phyloP scores from a whole-genome alignment of 23 tunicate species.

The Ciona savignyi region DNA sequence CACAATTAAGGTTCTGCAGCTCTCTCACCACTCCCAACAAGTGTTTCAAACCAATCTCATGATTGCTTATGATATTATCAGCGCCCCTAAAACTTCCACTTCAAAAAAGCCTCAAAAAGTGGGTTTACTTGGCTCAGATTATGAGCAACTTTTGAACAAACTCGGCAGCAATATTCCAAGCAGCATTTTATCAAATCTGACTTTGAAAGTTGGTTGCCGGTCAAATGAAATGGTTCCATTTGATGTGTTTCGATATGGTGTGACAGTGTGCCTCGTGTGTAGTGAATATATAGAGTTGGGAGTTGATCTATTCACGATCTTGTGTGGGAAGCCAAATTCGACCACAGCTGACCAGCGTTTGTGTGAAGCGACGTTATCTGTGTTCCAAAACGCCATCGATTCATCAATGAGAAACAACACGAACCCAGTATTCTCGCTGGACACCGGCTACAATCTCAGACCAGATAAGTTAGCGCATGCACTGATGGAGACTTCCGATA shows the following conservation, averaged over 20 bases:
- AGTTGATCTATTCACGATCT: slow-evolving; percentile 3
- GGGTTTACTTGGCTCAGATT: slow-evolving; percentile 55
- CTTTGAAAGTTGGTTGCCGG: slow-evolving; percentile 43
- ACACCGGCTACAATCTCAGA: slow-evolving; percentile 13
- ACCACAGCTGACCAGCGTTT: slow-evolving; percentile 13
- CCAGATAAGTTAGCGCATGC: slow-evolving; percentile 18
- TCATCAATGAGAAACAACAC: neutral
- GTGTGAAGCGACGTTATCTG: slow-evolving; percentile 15
- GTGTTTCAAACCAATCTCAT: slow-evolving; percentile 74
- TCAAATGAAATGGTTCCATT: slow-evolving; percentile 72
- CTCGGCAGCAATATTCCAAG: slow-evolving; percentile 27
- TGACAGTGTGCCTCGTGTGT: slow-evolving; percentile 47
- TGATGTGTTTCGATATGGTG: slow-evolving; percentile 70
- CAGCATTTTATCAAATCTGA: neutral
- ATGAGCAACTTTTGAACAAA: slow-evolving; percentile 39
- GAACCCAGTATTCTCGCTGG: neutral
- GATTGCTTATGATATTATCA: slow-evolving; percentile 55
- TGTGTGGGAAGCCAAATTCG: slow-evolving; percentile 13
- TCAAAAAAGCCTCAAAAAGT: slow-evolving; percentile 48
- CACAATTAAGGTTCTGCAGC: slow-evolving; percentile 32
- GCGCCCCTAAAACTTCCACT: slow-evolving; percentile 47
- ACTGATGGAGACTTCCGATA: neutral
- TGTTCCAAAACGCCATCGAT: slow-evolving; percentile 20
- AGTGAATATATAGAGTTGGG: slow-evolving; percentile 22
- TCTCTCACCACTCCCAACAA: slow-evolving; percentile 35